These are phyloP conservation scores for Xenopus laevis DNA, from an alignment of 2,113 vertebrate species.

Conservation along the genomic window DNA sequence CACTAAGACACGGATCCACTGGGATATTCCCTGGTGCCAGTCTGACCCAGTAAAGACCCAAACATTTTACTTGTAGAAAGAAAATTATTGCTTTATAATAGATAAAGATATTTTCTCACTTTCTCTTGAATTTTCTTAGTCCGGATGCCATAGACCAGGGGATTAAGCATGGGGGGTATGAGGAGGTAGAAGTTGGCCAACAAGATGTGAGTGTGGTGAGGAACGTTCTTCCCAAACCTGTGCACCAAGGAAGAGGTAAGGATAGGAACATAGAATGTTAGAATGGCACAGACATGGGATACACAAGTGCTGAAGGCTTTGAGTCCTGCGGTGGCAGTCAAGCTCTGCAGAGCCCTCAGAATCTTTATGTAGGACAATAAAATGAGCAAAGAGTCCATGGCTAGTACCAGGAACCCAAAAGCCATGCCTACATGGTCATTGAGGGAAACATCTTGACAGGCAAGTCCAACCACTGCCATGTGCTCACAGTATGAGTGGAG, in stretches of 20 bases:
- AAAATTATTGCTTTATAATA: background rate
- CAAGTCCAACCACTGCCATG: constrained; percentile 33
- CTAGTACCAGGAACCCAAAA: constrained; percentile 19
- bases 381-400: constrained; percentile 25
- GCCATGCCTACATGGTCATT: constrained; percentile 24
- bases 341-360: constrained; percentile 14
- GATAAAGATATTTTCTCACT: constrained; percentile 34
- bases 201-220: constrained; percentile 42
- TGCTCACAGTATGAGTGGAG: constrained; percentile 37
- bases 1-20: too few species aligned
- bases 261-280: constrained; percentile 34
- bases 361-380: constrained; percentile 25
- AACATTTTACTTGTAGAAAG: too few species aligned
- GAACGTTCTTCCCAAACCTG: constrained; percentile 44
- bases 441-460: constrained; percentile 20
- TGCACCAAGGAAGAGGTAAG: constrained; percentile 43
- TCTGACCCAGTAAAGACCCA: too few species aligned
- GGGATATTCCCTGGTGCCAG: too few species aligned
- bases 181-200: constrained; percentile 47
- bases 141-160: constrained; percentile 51
- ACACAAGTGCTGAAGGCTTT: constrained; percentile 29
- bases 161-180: constrained; percentile 45
- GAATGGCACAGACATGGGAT: constrained; percentile 32
- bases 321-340: background rate
- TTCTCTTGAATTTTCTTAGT: constrained; percentile 47